Percentiles rank a stretch among this genome's conserved stretches.
These are phyloP conservation scores for Oenanthe oenanthe DNA, from an alignment of 2,113 vertebrate species.

Conservation along the genomic window DNA sequence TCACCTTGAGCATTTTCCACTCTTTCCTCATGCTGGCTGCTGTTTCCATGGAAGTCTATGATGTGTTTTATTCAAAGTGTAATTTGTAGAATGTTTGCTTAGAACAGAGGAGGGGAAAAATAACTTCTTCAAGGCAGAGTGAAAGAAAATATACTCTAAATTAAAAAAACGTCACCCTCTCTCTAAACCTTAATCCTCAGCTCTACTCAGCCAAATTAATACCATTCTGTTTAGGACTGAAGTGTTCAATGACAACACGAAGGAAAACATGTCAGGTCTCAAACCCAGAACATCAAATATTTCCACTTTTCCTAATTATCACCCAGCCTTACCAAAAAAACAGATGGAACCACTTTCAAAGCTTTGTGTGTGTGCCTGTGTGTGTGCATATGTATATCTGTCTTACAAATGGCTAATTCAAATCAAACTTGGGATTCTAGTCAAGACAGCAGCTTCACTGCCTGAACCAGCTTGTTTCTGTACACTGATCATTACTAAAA, in stretches of 20 bases:
- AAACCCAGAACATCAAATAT: conserved; percentile 65
- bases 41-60: conserved; percentile 55
- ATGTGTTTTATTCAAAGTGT: conserved; percentile 38
- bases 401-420: conserved; percentile 71
- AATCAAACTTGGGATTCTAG: conserved; percentile 66
- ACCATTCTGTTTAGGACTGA: background rate
- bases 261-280: conserved; percentile 60
- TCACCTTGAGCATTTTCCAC: conserved; percentile 25
- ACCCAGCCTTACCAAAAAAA: conserved; percentile 69
- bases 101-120: conserved; percentile 35
- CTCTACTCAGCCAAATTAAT: background rate
- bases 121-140: background rate
- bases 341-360: conserved; percentile 70
- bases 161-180: background rate
- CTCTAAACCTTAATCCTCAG: background rate
- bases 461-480: conserved; percentile 60
- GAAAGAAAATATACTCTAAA: conserved; percentile 4
- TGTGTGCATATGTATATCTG: conserved; percentile 1
- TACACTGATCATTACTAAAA: background rate
- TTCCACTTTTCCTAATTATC: conserved; percentile 71
- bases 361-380: background rate
- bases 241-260: conserved; percentile 30
- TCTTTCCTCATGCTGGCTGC: background rate
- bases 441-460: conserved; percentile 71
- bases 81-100: conserved; percentile 43